Evolutionary conservation across 2,888 invertebrate species (phyloP), one percentile per base, ranked within the genome.

Genomic region (Drosophila lutescens): DNA sequence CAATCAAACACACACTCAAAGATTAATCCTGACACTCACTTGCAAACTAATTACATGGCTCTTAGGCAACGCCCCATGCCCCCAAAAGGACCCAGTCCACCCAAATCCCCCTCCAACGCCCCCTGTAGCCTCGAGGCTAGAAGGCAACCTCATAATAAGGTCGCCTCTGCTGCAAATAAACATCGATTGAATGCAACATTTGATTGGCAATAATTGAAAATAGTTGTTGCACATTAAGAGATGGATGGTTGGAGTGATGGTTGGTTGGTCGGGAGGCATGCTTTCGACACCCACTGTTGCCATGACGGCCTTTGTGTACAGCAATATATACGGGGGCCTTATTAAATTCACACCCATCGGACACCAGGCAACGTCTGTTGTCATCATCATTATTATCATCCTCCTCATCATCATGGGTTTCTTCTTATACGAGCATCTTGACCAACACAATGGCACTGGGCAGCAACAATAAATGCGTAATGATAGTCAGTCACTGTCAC

Each of bases 171-270:
- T 67, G 86, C 88, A 80, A 85, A 82, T 88, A 88, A 87, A 89
- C 89, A 89, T 83, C 89, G 83, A 86, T 87, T 88, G 88, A 89
- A 89, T 86, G 91, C 90, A 89, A 86, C 89, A 89, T 90, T 90
- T 90, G 90, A 90, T 91, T 90, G 90, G 89, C 86, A 90, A 91
- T 90, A 91, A 90, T 90, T 90, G 91, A 86, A 89, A 90, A 90
- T 90, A 86, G 87, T 90, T 90, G 88, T 80, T 81, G 82, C 78
- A 80, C 75, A 86, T 83, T 82, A 82, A 79, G 79, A 79, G 74
- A 49, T 36, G 26, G 34, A 20, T 17, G 7, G 13, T 51, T 41
- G 12, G 15, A 20, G 20, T 12, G 20, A 4, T 32, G 44, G 40
- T 23, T 8, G 38, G 20, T 8, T 32, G 43, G 20, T 8, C 23